These are phyloP conservation scores for Euplagia quadripunctaria DNA, from an alignment of 2,888 invertebrate species.

Conservation along the genomic window DNA sequence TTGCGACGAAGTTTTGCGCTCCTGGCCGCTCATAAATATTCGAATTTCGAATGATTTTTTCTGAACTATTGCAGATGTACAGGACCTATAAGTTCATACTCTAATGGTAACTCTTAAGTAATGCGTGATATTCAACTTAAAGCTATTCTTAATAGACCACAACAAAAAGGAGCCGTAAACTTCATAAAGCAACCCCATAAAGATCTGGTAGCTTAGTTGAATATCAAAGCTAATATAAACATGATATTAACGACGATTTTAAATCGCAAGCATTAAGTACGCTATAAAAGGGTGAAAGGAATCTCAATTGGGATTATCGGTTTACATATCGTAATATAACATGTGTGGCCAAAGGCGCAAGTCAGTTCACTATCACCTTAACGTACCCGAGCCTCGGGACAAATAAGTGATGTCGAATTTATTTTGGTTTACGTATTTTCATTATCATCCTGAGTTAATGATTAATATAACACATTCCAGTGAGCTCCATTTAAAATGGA, in stretches of 20 bases:
- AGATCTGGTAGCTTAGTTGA: constrained; percentile 51
- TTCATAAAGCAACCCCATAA: constrained; percentile 34
- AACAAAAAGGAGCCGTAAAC: constrained; percentile 1
- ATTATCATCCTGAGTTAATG: constrained; percentile 52
- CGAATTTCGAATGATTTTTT: too few species aligned
- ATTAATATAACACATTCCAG: constrained; percentile 10
- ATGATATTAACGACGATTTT: constrained; percentile 72
- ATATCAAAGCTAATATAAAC: constrained; percentile 59
- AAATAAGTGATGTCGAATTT: constrained; percentile 76
- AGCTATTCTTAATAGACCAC: neutral
- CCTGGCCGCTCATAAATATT: too few species aligned
- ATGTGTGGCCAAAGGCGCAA: constrained; percentile 61
- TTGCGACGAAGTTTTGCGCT: too few species aligned
- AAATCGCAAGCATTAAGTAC: constrained; percentile 69
- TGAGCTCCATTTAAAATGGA: neutral
- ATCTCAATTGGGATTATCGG: constrained; percentile 74
- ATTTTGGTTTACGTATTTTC: constrained; percentile 64
- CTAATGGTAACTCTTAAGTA: neutral
- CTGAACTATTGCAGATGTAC: too few species aligned
- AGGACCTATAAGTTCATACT: too few species aligned
- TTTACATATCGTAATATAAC: constrained; percentile 72
- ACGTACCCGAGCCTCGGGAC: constrained; percentile 65
- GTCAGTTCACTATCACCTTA: constrained; percentile 75
- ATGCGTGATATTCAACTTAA: too few species aligned
- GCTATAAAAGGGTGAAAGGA: constrained; percentile 71